Conservation (phyloP, 2,888 invertebrate species). For the Lacanobia wlatinum region DNA sequence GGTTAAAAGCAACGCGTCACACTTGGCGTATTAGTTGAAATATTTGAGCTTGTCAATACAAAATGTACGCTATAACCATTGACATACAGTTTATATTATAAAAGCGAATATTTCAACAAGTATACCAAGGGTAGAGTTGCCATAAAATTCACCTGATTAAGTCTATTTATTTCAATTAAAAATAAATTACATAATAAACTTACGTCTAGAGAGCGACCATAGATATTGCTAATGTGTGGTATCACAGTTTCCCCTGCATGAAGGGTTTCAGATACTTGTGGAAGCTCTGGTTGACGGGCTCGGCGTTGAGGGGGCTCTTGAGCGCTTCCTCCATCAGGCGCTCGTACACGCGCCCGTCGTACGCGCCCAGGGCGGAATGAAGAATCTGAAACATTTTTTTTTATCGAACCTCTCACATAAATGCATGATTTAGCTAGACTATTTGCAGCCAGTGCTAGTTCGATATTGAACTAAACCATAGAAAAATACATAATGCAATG, state of each 20-base stretch:
- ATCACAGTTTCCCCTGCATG: conserved; percentile 93
- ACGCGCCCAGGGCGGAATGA: conserved; percentile 94
- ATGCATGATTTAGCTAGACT: background rate
- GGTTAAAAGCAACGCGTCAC: background rate
- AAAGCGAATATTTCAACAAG: background rate
- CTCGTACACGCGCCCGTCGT: conserved; percentile 96
- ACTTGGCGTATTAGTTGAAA: conserved; percentile 17
- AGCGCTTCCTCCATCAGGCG: conserved; percentile 94
- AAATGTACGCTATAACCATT: background rate
- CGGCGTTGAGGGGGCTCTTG: conserved; percentile 95
- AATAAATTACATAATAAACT: conserved; percentile 21
- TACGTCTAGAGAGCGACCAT: conserved; percentile 30
- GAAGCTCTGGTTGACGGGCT: conserved; percentile 94
- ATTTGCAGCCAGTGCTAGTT: background rate
- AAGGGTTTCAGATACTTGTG: conserved; percentile 94
- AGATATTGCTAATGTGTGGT: conserved; percentile 8
- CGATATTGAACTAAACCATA: background rate
- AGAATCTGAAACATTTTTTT: conserved; percentile 83
- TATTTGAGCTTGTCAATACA: background rate
- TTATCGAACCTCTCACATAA: background rate
- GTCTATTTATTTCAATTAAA: conserved; percentile 27
- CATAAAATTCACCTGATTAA: conserved; percentile 9
- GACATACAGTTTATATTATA: background rate
- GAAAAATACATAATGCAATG: background rate
- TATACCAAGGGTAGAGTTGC: background rate